Evolutionary conservation across 2,113 vertebrate species (phyloP), one percentile per base, ranked within the genome.

Genomic region (Rhabdomys dilectus): DNA sequence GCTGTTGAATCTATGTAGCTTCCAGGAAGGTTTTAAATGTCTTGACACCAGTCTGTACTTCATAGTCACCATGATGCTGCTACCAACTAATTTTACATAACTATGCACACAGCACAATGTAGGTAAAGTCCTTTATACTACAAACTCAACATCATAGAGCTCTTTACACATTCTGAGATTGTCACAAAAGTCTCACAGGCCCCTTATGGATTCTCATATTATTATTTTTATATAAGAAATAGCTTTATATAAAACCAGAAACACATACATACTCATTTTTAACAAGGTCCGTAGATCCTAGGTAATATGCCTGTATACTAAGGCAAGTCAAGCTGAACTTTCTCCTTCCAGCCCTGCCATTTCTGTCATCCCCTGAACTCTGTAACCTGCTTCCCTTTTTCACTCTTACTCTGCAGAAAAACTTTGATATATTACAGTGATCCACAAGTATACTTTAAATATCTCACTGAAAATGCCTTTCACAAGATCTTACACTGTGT

Each of bases 361-460:
- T 98, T 98, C 96, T 88, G 64, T 29, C 75, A 66, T 48, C 24
- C 29, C 95, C 96, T 87, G 66, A 95, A 93, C 76, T 42, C 93
- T 92, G 70, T 97, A 97, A 97, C 82, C 70, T 94, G 11, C 19
- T 5, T 93, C 93, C 90, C 94, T 96, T 94, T 97, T 88, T 97
- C 93, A 97, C 93, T 98, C 98, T 93, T 97, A 93, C 89, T 86
- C 97, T 80, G 48, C 93, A 97, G 89, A 97, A 90, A 81, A 53
- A 93, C 72, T 98, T 97, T 56, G 8, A 95, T 98, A 51, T 91
- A 34, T 97, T 97, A 92, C 96, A 97, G 96, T 90, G 68, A 91
- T 94, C 78, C 68, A 94, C 88, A 94, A 42, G 73, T 95, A 60
- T 70, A 95, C 81, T 96, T 98, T 96, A 97, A 98, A 97, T 98